phyloP scores from a whole-genome alignment of 2,113 vertebrate genomes.

The Puntigrus tetrazona region DNA sequence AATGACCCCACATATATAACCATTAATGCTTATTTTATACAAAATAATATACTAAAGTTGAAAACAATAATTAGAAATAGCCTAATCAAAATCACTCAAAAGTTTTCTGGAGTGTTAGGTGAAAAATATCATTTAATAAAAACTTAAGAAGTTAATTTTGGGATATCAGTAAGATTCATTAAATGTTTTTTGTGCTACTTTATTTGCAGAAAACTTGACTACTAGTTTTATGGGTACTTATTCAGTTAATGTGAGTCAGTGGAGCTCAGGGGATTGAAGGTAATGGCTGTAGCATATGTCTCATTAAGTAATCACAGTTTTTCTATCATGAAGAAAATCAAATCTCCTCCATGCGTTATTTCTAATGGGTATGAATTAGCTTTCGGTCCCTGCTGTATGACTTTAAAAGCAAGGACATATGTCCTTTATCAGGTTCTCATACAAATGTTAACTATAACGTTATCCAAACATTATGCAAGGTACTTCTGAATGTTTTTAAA shows the following conservation, averaged over 20 bases:
- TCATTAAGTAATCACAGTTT: neutral
- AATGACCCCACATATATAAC: neutral
- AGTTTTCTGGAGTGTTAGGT: neutral
- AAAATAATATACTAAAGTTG: neutral
- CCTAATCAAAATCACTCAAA: neutral
- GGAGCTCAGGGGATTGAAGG: neutral
- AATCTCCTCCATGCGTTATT: slow-evolving; percentile 7
- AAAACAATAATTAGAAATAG: neutral
- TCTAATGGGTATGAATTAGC: neutral
- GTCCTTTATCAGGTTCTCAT: neutral
- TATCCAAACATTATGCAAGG: neutral
- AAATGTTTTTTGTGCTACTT: neutral
- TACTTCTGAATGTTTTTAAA: neutral
- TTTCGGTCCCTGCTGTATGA: neutral
- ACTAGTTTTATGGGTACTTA: neutral
- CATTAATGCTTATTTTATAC: neutral
- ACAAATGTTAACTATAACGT: neutral
- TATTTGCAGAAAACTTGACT: neutral
- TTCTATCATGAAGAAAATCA: neutral
- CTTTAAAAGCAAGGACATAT: neutral
- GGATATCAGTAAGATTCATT: neutral
- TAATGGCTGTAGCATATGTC: slow-evolving; percentile 10
- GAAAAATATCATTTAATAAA: neutral
- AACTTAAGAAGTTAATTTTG: neutral
- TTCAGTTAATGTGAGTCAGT: slow-evolving; percentile 19